Evolutionary conservation across 1,140 invertebrate genomes (phyloP).

Genomic region (Drosophila insularis): DNA sequence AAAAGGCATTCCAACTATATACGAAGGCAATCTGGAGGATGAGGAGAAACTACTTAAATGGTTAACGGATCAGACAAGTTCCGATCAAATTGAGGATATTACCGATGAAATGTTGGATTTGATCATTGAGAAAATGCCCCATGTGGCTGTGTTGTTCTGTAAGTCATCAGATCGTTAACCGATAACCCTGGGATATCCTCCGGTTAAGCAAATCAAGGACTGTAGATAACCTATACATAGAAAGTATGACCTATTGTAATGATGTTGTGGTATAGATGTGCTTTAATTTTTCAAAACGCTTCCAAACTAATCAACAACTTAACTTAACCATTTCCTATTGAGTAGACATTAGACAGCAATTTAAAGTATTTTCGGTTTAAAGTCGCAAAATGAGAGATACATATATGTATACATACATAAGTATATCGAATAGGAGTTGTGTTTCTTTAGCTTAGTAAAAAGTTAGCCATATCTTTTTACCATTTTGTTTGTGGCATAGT

Average conservation of each 20-base stretch:
- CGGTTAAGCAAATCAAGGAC: conserved; percentile 13
- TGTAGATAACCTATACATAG: conserved; percentile 62
- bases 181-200: conserved; percentile 25
- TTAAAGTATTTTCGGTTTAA: conserved; percentile 25
- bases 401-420: neutral
- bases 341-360: conserved; percentile 1
- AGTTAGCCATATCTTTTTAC: neutral
- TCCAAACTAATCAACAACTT: conserved; percentile 51
- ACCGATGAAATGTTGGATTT: conserved; percentile 97
- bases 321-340: neutral
- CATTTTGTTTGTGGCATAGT: neutral
- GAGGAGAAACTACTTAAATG: conserved; percentile 95
- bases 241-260: conserved; percentile 10
- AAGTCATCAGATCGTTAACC: conserved; percentile 83
- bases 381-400: conserved; percentile 40
- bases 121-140: conserved; percentile 93
- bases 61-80: conserved; percentile 92
- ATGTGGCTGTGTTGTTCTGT: conserved; percentile 95
- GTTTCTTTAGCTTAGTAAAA: neutral
- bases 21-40: conserved; percentile 95
- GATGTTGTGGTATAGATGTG: conserved; percentile 59
- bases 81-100: conserved; percentile 96
- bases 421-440: conserved; percentile 18
- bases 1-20: conserved; percentile 93
- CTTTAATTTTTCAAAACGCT: conserved; percentile 48